A percentile compares a stretch with the other conserved stretches of the same genome.
Conservation (phyloP, 2,888 invertebrate genomes). For the Tholera decimalis region DNA sequence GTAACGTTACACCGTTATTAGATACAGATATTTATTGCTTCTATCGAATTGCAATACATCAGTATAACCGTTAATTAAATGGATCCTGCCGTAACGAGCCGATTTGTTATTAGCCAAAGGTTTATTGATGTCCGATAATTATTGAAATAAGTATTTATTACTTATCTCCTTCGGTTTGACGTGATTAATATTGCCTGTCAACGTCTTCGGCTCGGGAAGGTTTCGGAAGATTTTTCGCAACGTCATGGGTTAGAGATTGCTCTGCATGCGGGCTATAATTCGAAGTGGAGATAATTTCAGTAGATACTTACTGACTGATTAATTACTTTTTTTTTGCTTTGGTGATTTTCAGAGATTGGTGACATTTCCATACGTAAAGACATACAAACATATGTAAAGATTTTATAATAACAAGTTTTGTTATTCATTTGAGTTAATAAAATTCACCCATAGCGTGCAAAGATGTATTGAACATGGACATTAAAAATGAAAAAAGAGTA, state of each 20-base stretch:
- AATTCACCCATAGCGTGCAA: too few relatives aligned
- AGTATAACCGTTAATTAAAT: constrained; percentile 63
- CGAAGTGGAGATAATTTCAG: constrained; percentile 22
- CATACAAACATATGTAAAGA: too few relatives aligned
- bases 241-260: constrained; percentile 38
- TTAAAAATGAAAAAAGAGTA: too few relatives aligned
- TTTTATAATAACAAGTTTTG: too few relatives aligned
- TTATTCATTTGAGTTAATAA: too few relatives aligned
- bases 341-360: not conserved
- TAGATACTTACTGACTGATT: not conserved
- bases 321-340: constrained; percentile 2
- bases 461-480: too few relatives aligned
- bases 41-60: constrained; percentile 60
- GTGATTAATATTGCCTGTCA: constrained; percentile 58
- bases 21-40: constrained; percentile 60
- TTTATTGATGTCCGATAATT: constrained; percentile 61
- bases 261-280: constrained; percentile 30
- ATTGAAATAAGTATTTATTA: constrained; percentile 58
- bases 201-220: constrained; percentile 10
- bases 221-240: constrained; percentile 50
- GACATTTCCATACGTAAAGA: too few relatives aligned
- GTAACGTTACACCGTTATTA: constrained; percentile 57
- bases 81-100: constrained; percentile 44
- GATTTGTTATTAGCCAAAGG: constrained; percentile 53
- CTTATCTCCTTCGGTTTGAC: constrained; percentile 43